phyloP scores from a whole-genome alignment of 1,140 invertebrate species.

The Aphelenchoides avenae region DNA sequence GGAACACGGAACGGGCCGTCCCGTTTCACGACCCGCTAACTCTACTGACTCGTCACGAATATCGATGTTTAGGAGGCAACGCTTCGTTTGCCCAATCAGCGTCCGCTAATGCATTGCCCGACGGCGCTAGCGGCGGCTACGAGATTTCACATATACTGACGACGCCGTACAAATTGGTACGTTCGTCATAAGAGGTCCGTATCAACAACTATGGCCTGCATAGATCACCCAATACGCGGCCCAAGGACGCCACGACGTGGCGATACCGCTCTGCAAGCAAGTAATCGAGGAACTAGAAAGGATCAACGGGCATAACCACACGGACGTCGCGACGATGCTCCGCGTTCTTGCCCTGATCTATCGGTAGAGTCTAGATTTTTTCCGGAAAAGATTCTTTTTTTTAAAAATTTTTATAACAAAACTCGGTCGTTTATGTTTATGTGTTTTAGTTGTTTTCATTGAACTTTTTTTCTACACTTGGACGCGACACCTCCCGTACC shows the following conservation, averaged over 20 bases:
- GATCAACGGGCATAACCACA: slow-evolving; percentile 95
- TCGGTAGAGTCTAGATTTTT: slow-evolving; percentile 71
- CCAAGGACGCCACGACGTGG: slow-evolving; percentile 92
- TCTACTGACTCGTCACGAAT: not conserved
- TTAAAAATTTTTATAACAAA: too few species aligned
- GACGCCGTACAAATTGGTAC: slow-evolving; percentile 85
- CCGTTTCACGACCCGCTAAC: not conserved
- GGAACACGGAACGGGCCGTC: not conserved
- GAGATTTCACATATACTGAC: slow-evolving; percentile 88
- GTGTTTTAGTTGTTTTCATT: too few species aligned
- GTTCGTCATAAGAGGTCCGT: too few species aligned
- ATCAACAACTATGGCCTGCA: too few species aligned
- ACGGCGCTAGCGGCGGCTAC: slow-evolving; percentile 91
- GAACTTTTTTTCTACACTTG: too few species aligned
- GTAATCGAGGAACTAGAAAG: slow-evolving; percentile 97
- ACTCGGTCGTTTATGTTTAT: too few species aligned
- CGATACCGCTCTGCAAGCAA: slow-evolving; percentile 96
- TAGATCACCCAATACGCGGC: slow-evolving; percentile 97
- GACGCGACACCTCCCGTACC: too few species aligned
- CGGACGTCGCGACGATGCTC: slow-evolving; percentile 97
- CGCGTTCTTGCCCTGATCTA: slow-evolving; percentile 97
- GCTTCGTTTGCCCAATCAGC: slow-evolving; percentile 19
- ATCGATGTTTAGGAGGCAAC: not conserved
- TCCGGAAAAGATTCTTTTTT: too few species aligned
- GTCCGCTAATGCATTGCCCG: slow-evolving; percentile 69